Evolutionary conservation across 2,888 invertebrate genomes (phyloP).

Genomic region (Megaustenia siamemsis): DNA sequence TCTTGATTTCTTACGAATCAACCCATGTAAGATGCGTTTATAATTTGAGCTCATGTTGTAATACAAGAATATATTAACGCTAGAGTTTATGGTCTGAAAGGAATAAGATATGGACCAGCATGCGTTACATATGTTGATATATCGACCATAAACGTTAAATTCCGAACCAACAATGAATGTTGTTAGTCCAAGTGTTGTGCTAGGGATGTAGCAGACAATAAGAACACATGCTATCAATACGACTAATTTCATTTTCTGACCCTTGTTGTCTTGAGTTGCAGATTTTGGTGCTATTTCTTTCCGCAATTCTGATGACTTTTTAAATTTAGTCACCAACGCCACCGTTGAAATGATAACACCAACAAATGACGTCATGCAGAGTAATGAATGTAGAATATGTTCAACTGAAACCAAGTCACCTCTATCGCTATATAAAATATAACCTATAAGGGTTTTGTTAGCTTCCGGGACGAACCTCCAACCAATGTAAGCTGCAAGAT

Average conservation of each 20-base stretch:
- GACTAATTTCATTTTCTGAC: not conserved
- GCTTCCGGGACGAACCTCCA: not conserved
- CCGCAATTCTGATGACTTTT: not conserved
- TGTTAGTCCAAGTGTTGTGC: not conserved
- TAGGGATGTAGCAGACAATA: constrained; percentile 4
- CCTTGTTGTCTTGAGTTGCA: not conserved
- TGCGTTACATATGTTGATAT: not conserved
- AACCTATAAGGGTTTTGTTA: not conserved
- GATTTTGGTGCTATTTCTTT: not conserved
- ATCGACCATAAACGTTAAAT: not conserved
- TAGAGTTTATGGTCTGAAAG: constrained; percentile 17
- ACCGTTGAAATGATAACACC: constrained; percentile 10
- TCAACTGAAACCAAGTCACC: not conserved
- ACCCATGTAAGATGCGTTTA: not conserved
- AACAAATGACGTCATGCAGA: not conserved
- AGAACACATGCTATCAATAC: constrained; percentile 5
- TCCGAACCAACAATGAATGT: not conserved
- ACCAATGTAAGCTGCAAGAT: not conserved
- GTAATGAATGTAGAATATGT: not conserved
- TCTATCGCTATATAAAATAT: not conserved
- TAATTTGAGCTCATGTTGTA: constrained; percentile 31
- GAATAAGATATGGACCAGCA: not conserved
- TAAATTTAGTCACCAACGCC: not conserved
- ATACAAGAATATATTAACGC: constrained; percentile 20
- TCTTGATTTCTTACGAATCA: too few relatives aligned